Evolutionary conservation across 2,888 invertebrate genomes (phyloP).

Genomic region (Melanargia galathea): DNA sequence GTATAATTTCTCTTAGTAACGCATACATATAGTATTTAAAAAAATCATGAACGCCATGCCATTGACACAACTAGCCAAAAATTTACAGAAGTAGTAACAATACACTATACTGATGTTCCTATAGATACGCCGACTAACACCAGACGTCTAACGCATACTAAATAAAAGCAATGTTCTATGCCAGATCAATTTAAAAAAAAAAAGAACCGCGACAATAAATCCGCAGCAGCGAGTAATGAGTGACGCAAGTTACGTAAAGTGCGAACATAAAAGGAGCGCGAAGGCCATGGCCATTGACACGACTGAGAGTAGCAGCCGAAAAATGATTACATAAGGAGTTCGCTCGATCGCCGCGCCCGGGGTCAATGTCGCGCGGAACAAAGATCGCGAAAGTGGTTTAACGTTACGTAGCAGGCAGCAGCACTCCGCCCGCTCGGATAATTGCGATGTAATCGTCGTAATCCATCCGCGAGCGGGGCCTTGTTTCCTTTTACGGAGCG

Average conservation of each 20-base stretch:
- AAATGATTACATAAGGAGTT: conserved; percentile 66
- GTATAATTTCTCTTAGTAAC: too few relatives aligned
- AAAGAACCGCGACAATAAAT: not conserved
- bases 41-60: conserved; percentile 64
- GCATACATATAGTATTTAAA: too few relatives aligned
- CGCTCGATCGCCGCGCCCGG: conserved; percentile 42
- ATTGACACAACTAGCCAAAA: conserved; percentile 60
- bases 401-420: conserved; percentile 55
- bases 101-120: too few relatives aligned
- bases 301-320: conserved; percentile 63
- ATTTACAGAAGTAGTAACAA: conserved; percentile 70
- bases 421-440: conserved; percentile 61
- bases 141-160: not conserved
- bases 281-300: conserved; percentile 68
- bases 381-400: conserved; percentile 78
- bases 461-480: conserved; percentile 69
- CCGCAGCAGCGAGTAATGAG: not conserved
- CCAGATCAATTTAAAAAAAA: not conserved
- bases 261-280: conserved; percentile 50
- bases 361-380: conserved; percentile 77
- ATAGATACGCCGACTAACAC: not conserved
- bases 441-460: conserved; percentile 80
- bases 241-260: conserved; percentile 34
- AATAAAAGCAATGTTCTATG: not conserved
- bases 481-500: conserved; percentile 77